Percentiles rank a stretch among this genome's conserved stretches.
phyloP scores from a whole-genome alignment of 2,113 vertebrate species.

The Gambusia holbrooki region DNA sequence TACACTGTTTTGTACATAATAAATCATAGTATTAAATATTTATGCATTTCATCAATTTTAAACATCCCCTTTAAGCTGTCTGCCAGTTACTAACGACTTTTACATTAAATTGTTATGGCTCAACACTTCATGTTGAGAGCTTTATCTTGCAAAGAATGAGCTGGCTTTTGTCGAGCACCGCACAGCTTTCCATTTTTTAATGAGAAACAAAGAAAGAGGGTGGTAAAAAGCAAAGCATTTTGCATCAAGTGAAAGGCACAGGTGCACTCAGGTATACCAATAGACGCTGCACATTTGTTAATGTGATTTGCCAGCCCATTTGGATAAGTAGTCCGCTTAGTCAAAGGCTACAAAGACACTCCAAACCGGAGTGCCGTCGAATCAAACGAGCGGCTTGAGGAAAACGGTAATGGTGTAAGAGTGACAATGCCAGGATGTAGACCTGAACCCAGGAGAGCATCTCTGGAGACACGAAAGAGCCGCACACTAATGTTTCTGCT shows the following conservation, averaged over 20 bases:
- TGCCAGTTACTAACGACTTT: background rate
- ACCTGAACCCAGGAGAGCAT: background rate
- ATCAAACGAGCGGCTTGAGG: background rate
- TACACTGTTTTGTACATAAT: constrained; percentile 5
- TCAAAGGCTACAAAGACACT: background rate
- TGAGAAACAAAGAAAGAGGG: background rate
- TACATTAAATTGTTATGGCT: background rate
- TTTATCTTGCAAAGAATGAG: background rate
- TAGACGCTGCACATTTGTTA: background rate
- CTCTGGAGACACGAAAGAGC: background rate
- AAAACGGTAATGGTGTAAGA: background rate
- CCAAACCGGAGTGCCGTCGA: background rate
- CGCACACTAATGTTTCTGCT: background rate
- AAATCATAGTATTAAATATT: constrained; percentile 6
- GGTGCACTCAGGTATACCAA: background rate
- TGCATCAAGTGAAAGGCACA: constrained; percentile 5
- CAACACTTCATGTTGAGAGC: background rate
- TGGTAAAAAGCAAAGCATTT: background rate
- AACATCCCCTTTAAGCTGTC: background rate
- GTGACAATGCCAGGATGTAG: background rate
- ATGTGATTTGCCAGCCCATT: constrained; percentile 8
- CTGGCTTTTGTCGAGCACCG: background rate
- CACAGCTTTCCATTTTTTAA: background rate
- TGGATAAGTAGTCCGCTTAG: constrained; percentile 1
- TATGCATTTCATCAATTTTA: background rate